phyloP scores from a whole-genome alignment of 2,797 vertebrate species.

The Callimico goeldii region DNA sequence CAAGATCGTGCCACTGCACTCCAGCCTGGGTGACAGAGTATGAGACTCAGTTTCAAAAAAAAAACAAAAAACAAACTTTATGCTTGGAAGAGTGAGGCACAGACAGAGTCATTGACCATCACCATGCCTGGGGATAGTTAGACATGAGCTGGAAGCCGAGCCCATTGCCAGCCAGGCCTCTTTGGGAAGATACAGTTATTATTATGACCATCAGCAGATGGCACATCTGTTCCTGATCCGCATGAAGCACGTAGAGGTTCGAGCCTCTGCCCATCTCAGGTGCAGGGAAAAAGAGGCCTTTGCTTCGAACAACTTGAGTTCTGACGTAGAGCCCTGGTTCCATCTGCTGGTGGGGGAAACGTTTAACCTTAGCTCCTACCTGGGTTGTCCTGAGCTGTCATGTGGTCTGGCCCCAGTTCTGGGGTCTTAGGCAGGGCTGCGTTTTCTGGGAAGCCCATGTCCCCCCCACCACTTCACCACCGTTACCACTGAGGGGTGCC shows the following conservation, averaged over 20 bases:
- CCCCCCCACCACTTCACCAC: neutral
- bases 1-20: too few species aligned
- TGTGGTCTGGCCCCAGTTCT: neutral
- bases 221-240: neutral
- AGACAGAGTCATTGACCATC: neutral
- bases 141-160: neutral
- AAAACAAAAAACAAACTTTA: too few species aligned
- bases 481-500: neutral
- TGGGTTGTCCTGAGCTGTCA: neutral
- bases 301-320: neutral
- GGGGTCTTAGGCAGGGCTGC: neutral
- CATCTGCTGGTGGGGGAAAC: neutral
- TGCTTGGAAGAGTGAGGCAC: neutral
- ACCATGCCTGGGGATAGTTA: neutral
- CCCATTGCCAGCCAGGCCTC: neutral
- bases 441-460: neutral
- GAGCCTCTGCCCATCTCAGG: neutral
- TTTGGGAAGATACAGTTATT: neutral
- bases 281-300: neutral
- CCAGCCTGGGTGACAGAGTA: too few species aligned
- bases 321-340: neutral
- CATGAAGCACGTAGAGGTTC: neutral
- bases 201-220: neutral
- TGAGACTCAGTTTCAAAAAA: too few species aligned
- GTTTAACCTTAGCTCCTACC: neutral